phyloP scores from a whole-genome alignment of 2,113 vertebrate genomes.

The Morphnarchus princeps region DNA sequence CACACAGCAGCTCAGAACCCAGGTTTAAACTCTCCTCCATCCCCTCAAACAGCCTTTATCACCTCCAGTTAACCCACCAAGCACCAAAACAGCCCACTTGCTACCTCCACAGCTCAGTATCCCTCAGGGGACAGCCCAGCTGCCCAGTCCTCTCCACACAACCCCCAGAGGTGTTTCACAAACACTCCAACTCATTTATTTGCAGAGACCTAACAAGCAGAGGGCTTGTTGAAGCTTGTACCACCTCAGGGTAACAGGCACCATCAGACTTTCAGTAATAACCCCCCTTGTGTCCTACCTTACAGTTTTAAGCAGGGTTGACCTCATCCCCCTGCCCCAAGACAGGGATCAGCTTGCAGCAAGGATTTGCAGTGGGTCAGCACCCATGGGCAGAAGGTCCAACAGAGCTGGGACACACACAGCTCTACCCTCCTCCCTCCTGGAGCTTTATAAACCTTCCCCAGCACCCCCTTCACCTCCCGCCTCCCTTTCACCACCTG shows the following conservation, averaged over 20 bases:
- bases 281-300: background rate
- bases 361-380: rapidly evolving
- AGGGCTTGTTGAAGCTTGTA: rapidly evolving
- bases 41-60: background rate
- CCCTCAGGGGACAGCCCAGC: too few species aligned
- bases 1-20: background rate
- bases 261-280: background rate
- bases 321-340: rapidly evolving
- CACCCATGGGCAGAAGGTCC: rapidly evolving
- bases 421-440: rapidly evolving
- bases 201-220: background rate
- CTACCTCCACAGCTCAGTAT: background rate
- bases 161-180: background rate
- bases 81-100: background rate
- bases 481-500: background rate
- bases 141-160: background rate
- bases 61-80: background rate
- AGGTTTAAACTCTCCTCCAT: background rate
- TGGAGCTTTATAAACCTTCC: background rate
- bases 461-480: background rate
- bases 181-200: background rate
- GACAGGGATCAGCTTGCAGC: rapidly evolving
- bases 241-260: background rate
- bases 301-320: rapidly evolving
- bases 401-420: rapidly evolving